Conservation (phyloP, 53 echinoderm and acorn worm genomes). For the Zoroaster sp. region DNA sequence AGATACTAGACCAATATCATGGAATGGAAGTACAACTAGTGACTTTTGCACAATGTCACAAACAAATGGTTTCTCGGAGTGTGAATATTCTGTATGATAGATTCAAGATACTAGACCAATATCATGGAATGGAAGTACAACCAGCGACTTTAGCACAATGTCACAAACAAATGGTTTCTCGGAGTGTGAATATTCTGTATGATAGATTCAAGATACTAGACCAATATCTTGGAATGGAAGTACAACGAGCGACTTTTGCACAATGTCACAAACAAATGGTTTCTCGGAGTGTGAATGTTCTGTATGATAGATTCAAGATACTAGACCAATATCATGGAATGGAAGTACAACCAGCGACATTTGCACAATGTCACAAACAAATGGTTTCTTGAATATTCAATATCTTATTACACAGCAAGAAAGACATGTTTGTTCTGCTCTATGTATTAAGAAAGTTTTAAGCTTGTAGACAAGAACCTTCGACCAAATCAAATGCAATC, state of each 20-base stretch:
- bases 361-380: not conserved
- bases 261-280: not conserved
- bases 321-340: no score
- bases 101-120: no score
- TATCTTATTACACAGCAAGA: no score
- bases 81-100: not conserved
- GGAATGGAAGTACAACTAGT: not conserved
- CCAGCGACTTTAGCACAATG: not conserved
- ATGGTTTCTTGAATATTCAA: not conserved
- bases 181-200: not conserved
- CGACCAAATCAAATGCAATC: no score
- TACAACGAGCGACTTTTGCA: not conserved
- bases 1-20: no score
- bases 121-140: not conserved
- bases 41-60: not conserved
- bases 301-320: no score
- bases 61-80: not conserved
- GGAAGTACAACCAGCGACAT: no score
- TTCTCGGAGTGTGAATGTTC: not conserved
- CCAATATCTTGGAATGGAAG: not conserved
- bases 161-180: not conserved
- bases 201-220: not conserved
- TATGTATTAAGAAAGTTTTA: no score
- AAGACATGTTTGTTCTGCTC: no score
- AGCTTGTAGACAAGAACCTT: no score